Evolutionary conservation across 2,797 vertebrate genomes (phyloP).

Genomic region (Molossus alvarezi): DNA sequence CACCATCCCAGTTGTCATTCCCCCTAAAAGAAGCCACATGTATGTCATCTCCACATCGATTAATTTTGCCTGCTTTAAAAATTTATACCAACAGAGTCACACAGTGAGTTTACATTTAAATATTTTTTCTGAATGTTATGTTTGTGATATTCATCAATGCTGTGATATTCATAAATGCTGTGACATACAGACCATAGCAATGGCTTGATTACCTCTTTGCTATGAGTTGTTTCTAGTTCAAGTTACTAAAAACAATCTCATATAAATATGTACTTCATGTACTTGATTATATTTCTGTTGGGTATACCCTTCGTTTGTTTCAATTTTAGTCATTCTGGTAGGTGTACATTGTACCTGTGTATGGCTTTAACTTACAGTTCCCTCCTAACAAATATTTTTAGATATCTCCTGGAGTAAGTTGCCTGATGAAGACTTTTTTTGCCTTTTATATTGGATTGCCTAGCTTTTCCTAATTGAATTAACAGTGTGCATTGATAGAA

Average conservation of each 20-base stretch:
- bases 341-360: background rate
- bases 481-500: background rate
- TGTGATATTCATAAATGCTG: background rate
- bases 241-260: background rate
- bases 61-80: constrained; percentile 34
- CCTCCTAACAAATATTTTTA: background rate
- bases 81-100: background rate
- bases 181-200: background rate
- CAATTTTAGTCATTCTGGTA: background rate
- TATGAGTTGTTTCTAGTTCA: background rate
- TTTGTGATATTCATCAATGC: background rate
- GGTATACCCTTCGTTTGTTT: constrained; percentile 13
- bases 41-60: background rate
- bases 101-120: background rate
- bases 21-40: background rate
- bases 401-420: background rate
- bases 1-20: background rate
- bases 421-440: background rate
- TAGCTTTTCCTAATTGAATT: background rate
- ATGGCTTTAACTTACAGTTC: constrained; percentile 22
- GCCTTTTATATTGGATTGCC: background rate
- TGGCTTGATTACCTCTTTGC: background rate
- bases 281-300: background rate
- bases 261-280: background rate
- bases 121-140: background rate